Percentiles rank a stretch among this genome's conserved stretches.
phyloP scores from a whole-genome alignment of 2,888 invertebrate species.

The Sabatieria punctata region DNA sequence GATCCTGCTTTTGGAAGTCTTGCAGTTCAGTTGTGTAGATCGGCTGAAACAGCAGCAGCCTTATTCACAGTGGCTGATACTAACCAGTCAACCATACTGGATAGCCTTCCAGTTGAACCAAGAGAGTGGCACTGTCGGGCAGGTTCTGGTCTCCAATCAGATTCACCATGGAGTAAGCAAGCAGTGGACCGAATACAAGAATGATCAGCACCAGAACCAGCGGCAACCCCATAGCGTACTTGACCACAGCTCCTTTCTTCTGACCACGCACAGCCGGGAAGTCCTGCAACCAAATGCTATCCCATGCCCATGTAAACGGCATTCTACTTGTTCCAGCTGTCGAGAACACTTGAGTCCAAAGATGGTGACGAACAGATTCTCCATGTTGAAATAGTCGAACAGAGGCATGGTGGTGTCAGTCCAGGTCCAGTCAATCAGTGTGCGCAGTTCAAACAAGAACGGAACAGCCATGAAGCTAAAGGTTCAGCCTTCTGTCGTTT shows the following conservation, averaged over 20 bases:
- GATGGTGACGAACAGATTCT: constrained; percentile 91
- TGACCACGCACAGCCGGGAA: constrained; percentile 79
- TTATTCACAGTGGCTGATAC: no score
- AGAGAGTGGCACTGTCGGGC: constrained; percentile 53
- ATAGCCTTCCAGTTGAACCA: constrained; percentile 26
- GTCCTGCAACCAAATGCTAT: constrained; percentile 38
- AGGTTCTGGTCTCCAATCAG: constrained; percentile 73
- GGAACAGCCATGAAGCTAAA: constrained; percentile 78
- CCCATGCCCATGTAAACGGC: no score
- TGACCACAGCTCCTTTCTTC: constrained; percentile 56
- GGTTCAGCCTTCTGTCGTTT: neutral
- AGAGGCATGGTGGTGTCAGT: constrained; percentile 96
- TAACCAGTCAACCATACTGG: no score
- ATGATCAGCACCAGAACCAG: constrained; percentile 63
- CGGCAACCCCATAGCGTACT: constrained; percentile 77
- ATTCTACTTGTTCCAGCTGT: constrained; percentile 42
- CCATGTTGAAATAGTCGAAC: constrained; percentile 98
- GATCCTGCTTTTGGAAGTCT: constrained; percentile 12
- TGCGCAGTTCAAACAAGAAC: constrained; percentile 85
- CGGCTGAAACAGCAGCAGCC: no score
- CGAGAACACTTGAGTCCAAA: constrained; percentile 59
- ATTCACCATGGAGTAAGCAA: constrained; percentile 82
- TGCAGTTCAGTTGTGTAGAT: constrained; percentile 26
- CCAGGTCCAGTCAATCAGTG: constrained; percentile 99
- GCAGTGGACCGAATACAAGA: constrained; percentile 91